phyloP scores from a whole-genome alignment of 1,140 invertebrate genomes.

The Limonius californicus region DNA sequence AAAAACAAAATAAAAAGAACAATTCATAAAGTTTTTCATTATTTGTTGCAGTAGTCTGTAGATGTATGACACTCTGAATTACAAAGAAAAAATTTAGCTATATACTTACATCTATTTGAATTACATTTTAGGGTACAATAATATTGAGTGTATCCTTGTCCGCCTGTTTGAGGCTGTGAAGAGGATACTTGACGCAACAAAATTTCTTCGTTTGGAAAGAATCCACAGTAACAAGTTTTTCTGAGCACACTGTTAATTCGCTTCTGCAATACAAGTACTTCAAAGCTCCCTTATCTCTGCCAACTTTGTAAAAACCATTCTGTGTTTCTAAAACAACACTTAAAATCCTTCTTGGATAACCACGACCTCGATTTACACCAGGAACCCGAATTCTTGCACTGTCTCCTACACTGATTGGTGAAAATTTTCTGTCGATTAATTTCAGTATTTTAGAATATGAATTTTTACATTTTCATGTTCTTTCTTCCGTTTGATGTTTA shows the following conservation, averaged over 20 bases:
- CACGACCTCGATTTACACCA: background rate
- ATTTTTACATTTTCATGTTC: background rate
- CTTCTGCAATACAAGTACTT: conserved; percentile 1
- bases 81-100: too few relatives aligned
- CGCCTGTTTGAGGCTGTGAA: background rate
- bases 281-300: background rate
- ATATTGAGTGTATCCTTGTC: background rate
- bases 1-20: too few relatives aligned
- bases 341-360: conserved; percentile 9
- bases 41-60: too few relatives aligned
- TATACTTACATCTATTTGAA: background rate
- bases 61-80: background rate
- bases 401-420: too few relatives aligned
- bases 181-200: background rate
- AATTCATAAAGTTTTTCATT: too few relatives aligned
- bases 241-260: too few relatives aligned
- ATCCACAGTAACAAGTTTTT: too few relatives aligned
- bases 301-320: conserved; percentile 7
- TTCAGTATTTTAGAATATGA: background rate
- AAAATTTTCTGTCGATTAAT: too few relatives aligned
- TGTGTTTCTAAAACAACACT: background rate
- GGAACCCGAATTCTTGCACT: too few relatives aligned
- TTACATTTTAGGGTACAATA: background rate
- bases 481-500: background rate
- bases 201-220: background rate